phyloP scores from a whole-genome alignment of 1,140 invertebrate species.

The Drosophila serrata region DNA sequence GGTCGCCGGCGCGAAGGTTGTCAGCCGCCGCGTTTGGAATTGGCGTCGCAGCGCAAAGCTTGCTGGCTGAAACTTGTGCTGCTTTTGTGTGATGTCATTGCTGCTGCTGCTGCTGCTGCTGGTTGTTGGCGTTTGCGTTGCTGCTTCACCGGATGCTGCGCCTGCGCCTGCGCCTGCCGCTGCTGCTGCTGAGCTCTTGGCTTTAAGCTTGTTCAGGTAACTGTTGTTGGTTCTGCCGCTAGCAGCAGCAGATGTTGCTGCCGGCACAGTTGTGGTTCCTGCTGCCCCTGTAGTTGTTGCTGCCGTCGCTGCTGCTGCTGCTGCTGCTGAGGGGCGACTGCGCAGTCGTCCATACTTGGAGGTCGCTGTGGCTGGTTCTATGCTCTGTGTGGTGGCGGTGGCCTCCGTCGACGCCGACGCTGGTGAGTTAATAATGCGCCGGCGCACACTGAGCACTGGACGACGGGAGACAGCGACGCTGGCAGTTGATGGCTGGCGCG shows the following conservation, averaged over 20 bases:
- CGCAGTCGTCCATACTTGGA: constrained; percentile 66
- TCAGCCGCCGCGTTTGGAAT: constrained; percentile 75
- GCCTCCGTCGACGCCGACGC: constrained; percentile 39
- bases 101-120: constrained; percentile 30
- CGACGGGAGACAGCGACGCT: constrained; percentile 60
- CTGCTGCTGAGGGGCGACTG: constrained; percentile 38
- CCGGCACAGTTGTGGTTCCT: constrained; percentile 15
- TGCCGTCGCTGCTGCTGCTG: constrained; percentile 27
- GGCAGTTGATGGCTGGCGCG: constrained; percentile 66
- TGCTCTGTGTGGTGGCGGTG: constrained; percentile 43
- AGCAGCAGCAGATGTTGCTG: constrained; percentile 31
- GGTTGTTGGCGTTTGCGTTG: constrained; percentile 52
- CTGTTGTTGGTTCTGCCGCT: constrained; percentile 47
- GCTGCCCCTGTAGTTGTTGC: constrained; percentile 13
- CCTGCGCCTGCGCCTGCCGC: constrained; percentile 5
- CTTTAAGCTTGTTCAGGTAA: constrained; percentile 62
- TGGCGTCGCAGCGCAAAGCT: constrained; percentile 74
- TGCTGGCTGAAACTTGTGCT: constrained; percentile 61
- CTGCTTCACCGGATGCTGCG: constrained; percentile 33
- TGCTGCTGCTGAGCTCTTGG: constrained; percentile 44
- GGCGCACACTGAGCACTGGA: constrained; percentile 77
- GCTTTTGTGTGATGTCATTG: constrained; percentile 59
- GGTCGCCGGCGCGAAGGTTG: constrained; percentile 60
- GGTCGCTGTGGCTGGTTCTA: constrained; percentile 57
- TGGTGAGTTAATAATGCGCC: constrained; percentile 75